Evolutionary conservation across 2,797 vertebrate species (phyloP).

Genomic region (Calcarius lapponicus): DNA sequence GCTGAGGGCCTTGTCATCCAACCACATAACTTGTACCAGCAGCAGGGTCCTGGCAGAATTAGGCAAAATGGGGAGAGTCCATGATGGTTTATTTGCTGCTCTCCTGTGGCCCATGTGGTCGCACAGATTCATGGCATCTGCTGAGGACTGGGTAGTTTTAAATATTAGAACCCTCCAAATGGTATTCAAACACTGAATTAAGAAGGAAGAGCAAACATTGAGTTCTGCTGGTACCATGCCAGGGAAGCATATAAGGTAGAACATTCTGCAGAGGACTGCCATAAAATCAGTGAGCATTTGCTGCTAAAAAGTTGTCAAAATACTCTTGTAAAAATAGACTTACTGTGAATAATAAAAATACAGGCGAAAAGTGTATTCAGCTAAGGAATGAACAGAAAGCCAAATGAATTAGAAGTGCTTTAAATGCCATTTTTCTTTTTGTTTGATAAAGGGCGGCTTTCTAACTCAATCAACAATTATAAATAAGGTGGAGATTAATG

Average conservation of each 20-base stretch:
- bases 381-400: conserved; percentile 10
- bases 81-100: not conserved
- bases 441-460: not conserved
- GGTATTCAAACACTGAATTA: not conserved
- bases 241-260: conserved; percentile 4
- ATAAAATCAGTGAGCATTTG: conserved; percentile 42
- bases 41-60: not conserved
- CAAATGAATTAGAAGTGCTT: not conserved
- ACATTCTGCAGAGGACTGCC: conserved; percentile 3
- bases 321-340: conserved; percentile 43
- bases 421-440: not conserved
- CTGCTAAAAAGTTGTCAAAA: conserved; percentile 55
- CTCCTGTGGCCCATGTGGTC: not conserved
- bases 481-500: not conserved
- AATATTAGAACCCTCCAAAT: not conserved
- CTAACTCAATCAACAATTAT: not conserved
- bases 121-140: not conserved
- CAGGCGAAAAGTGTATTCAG: conserved; percentile 34
- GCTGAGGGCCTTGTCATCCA: not conserved
- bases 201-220: not conserved
- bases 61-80: not conserved
- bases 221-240: not conserved
- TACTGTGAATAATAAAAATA: conserved; percentile 40
- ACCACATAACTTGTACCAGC: not conserved
- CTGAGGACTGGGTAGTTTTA: not conserved